phyloP scores from a whole-genome alignment of 2,888 invertebrate genomes.

The Dusona sp. region DNA sequence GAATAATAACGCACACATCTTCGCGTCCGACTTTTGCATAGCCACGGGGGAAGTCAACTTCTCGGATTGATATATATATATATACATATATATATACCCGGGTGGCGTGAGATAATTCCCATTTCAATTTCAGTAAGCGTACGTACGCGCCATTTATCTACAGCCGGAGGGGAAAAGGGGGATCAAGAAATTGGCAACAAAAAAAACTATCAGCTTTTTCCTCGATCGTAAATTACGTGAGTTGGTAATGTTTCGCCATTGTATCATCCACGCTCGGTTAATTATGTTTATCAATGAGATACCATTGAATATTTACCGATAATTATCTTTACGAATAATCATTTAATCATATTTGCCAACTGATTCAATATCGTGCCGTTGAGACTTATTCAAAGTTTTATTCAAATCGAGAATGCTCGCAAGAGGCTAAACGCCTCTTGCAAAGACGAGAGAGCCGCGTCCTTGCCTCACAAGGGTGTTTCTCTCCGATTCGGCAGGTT shows the following conservation, averaged over 20 bases:
- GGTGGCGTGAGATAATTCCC: neutral
- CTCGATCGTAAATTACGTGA: neutral
- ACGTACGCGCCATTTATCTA: neutral
- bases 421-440: neutral
- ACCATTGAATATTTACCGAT: too few species aligned
- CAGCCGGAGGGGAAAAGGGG: neutral
- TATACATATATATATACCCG: neutral
- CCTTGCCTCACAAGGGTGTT: neutral
- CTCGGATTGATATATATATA: neutral
- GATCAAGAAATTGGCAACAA: neutral
- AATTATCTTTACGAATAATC: neutral
- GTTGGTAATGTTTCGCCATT: neutral
- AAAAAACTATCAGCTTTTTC: neutral
- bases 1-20: neutral
- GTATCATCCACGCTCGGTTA: neutral
- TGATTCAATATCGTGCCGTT: neutral
- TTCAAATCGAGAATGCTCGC: neutral
- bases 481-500: neutral
- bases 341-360: neutral
- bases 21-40: neutral
- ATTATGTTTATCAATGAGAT: too few species aligned
- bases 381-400: neutral
- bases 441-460: neutral
- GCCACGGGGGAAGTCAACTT: neutral
- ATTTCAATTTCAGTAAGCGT: conserved; percentile 1